These are phyloP conservation scores for Tenualosa ilisha DNA, from an alignment of 2,797 vertebrate genomes.

Conservation along the genomic window DNA sequence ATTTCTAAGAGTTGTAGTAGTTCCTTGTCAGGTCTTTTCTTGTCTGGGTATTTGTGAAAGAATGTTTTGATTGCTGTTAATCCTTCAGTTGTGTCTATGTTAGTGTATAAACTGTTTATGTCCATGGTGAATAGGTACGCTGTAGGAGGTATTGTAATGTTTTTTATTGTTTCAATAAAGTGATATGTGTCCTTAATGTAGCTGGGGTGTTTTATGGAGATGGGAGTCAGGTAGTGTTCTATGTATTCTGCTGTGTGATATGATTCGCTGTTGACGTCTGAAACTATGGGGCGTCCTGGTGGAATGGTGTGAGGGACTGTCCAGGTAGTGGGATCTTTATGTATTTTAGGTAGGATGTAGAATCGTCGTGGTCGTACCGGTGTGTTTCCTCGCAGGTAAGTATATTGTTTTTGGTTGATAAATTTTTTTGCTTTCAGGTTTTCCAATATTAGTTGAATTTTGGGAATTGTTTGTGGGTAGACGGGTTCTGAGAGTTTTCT, in stretches of 20 bases:
- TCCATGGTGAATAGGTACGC: slow-evolving; percentile 1
- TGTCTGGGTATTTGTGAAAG: background rate
- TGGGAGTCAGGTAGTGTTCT: background rate
- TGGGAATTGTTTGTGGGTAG: background rate
- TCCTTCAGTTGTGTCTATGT: background rate
- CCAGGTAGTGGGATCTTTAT: no score
- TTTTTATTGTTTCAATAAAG: background rate
- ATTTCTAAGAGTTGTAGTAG: background rate
- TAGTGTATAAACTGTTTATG: background rate
- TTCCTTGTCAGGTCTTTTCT: background rate
- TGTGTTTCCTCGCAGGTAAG: background rate
- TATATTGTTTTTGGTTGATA: background rate
- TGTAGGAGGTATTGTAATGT: background rate
- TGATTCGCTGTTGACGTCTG: slow-evolving; percentile 10
- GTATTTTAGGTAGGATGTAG: slow-evolving; percentile 8
- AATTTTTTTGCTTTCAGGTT: background rate
- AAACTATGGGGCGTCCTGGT: slow-evolving; percentile 14
- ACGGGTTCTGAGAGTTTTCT: no score
- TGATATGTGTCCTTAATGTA: background rate
- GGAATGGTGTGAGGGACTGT: background rate
- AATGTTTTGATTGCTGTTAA: background rate
- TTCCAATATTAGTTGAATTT: background rate
- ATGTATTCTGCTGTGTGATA: no score
- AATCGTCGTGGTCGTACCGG: background rate
- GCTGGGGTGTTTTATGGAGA: background rate